phyloP scores from a whole-genome alignment of 2,113 vertebrate genomes.

The Suricata suricatta region DNA sequence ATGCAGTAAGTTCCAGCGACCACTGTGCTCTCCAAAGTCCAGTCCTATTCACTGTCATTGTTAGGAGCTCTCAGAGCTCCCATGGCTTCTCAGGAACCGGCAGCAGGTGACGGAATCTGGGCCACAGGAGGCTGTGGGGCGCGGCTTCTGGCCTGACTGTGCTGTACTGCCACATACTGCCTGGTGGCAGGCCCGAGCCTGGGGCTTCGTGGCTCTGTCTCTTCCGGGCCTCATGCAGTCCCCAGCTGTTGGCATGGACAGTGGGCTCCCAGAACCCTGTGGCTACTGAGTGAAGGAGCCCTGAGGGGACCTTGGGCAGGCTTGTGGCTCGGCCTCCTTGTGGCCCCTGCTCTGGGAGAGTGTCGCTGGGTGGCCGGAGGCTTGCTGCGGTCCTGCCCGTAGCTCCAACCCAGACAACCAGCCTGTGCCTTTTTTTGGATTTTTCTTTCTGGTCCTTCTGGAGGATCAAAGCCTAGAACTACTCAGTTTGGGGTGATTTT shows the following conservation, averaged over 20 bases:
- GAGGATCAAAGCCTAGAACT: neutral
- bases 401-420: neutral
- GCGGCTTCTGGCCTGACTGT: neutral
- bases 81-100: neutral
- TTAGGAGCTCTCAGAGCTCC: neutral
- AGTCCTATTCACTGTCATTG: neutral
- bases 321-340: neutral
- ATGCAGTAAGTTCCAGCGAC: neutral
- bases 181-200: neutral
- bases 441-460: constrained; percentile 20
- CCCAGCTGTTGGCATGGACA: neutral
- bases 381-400: neutral
- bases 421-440: neutral
- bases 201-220: neutral
- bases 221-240: neutral
- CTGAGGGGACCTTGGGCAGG: rapidly evolving
- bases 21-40: neutral
- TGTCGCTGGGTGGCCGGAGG: neutral
- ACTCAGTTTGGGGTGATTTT: neutral
- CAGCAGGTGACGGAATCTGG: neutral
- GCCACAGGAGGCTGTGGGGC: neutral
- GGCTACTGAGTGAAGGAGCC: neutral
- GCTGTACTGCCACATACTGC: neutral
- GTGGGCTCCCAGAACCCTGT: neutral
- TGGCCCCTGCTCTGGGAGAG: neutral